Percentiles rank a stretch among this genome's conserved stretches.
phyloP scores from a whole-genome alignment of 2,888 invertebrate species.

The Torymus aiolomorphi region DNA sequence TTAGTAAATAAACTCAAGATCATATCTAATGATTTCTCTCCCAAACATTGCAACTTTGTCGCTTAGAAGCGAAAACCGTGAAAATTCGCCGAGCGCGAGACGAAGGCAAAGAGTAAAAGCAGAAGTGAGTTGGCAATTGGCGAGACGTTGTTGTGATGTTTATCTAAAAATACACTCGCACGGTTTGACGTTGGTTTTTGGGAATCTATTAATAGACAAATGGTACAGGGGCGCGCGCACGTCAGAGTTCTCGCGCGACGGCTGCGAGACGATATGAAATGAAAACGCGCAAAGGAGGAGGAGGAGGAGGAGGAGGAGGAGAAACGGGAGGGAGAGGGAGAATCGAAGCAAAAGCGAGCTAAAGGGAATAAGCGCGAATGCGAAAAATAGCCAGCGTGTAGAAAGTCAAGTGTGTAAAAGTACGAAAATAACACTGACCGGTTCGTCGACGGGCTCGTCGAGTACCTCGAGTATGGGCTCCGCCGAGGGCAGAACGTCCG shows the following conservation, averaged over 20 bases:
- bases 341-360: too few relatives aligned
- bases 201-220: slow-evolving; percentile 44
- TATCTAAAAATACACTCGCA: slow-evolving; percentile 31
- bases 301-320: background rate
- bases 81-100: background rate
- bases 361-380: background rate
- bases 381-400: background rate
- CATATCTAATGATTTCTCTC: too few relatives aligned
- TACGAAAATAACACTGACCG: slow-evolving; percentile 61
- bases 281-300: background rate
- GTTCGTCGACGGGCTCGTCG: slow-evolving; percentile 70
- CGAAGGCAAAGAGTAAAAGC: slow-evolving; percentile 17
- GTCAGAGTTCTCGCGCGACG: background rate
- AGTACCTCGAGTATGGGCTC: slow-evolving; percentile 67
- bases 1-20: too few relatives aligned
- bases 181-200: slow-evolving; percentile 28
- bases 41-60: too few relatives aligned
- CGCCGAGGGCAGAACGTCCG: slow-evolving; percentile 5
- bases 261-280: background rate
- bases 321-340: background rate
- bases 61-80: too few relatives aligned
- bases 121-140: slow-evolving; percentile 21
- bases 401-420: background rate
- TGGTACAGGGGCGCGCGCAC: slow-evolving; percentile 42
- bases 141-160: slow-evolving; percentile 29